Conservation (phyloP, 2,888 invertebrate genomes). For the Pomacea canaliculata region DNA sequence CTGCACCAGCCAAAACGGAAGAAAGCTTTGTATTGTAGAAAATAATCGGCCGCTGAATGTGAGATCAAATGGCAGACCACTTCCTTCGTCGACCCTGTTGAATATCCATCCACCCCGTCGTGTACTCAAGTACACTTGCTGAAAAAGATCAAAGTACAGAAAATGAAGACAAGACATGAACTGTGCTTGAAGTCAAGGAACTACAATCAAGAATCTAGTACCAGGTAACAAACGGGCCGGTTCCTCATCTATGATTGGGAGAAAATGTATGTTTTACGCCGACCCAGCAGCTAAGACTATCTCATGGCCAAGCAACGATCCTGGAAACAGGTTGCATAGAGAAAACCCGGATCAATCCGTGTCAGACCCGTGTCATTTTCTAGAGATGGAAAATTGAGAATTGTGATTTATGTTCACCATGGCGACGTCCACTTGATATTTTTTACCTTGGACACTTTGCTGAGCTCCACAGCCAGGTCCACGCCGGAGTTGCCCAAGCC, state of each 20-base stretch:
- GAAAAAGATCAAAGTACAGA: neutral
- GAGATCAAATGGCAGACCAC: constrained; percentile 61
- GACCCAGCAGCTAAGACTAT: too few relatives aligned
- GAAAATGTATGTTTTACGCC: too few relatives aligned
- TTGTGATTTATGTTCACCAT: too few relatives aligned
- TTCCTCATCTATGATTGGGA: too few relatives aligned
- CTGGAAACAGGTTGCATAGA: too few relatives aligned
- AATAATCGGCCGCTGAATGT: neutral
- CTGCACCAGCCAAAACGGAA: neutral
- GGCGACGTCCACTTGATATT: too few relatives aligned
- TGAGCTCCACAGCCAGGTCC: constrained; percentile 70
- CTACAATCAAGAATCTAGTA: neutral
- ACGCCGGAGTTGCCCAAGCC: constrained; percentile 73
- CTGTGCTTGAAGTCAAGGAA: neutral
- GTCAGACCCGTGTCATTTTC: too few relatives aligned
- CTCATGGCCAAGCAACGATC: too few relatives aligned
- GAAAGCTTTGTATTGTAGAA: neutral
- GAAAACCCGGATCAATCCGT: too few relatives aligned
- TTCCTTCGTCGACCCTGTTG: constrained; percentile 57
- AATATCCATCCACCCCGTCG: constrained; percentile 70
- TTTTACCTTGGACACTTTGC: constrained; percentile 38
- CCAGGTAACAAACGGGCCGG: too few relatives aligned
- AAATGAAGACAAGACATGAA: too few relatives aligned
- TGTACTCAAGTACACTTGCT: constrained; percentile 70
- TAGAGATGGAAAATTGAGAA: too few relatives aligned